Evolutionary conservation across 2,888 invertebrate species (phyloP).

Genomic region (Zonitis immaculata): DNA sequence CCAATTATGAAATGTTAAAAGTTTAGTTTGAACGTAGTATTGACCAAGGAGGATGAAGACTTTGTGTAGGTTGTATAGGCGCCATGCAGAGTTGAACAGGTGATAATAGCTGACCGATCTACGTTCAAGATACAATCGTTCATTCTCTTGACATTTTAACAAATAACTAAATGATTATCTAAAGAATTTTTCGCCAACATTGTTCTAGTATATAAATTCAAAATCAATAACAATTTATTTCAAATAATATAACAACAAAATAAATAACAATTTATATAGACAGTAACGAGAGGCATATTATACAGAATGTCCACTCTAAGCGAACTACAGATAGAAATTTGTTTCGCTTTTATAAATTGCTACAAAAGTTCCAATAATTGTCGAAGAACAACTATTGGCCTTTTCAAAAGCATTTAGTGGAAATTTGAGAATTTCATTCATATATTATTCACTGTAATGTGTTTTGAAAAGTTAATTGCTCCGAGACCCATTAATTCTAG

Average conservation of each 20-base stretch:
- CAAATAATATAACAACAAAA: background rate
- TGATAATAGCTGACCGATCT: slow-evolving; percentile 43
- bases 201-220: background rate
- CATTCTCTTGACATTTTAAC: slow-evolving; percentile 34
- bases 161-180: slow-evolving; percentile 24
- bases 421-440: no score
- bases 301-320: no score
- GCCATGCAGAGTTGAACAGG: slow-evolving; percentile 41
- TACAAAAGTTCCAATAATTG: no score
- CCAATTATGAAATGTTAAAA: slow-evolving; percentile 25
- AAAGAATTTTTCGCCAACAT: background rate
- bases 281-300: no score
- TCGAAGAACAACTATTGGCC: no score
- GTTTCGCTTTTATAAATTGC: no score
- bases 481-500: no score
- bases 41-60: slow-evolving; percentile 23
- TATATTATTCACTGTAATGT: no score
- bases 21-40: slow-evolving; percentile 21
- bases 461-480: no score
- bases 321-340: no score
- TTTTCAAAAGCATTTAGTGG: no score
- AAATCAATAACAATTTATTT: background rate
- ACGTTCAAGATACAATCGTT: slow-evolving; percentile 37
- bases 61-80: slow-evolving; percentile 41
- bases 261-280: background rate